Evolutionary conservation across 2,113 vertebrate genomes (phyloP), one percentile per base, ranked within the genome.

Genomic region (Hylia prasina): DNA sequence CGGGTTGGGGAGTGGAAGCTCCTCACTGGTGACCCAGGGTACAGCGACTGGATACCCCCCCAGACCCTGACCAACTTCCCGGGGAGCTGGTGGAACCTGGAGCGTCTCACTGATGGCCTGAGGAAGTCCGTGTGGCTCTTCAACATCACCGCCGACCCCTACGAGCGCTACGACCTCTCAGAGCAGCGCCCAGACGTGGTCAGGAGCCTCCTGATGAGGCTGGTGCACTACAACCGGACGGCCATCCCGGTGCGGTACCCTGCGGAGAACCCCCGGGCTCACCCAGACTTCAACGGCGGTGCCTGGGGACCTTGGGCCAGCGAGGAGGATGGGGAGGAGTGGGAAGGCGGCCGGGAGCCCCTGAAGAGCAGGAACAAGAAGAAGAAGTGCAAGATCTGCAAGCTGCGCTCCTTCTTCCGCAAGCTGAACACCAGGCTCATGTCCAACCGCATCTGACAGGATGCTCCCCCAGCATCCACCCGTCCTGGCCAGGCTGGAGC

Each of bases 221-320:
- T 99, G 87, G 99, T 97, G 11, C 97, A 98, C 96, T 99, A 99
- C 93, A 99, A 99, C 94, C 98, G 94, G 76, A 99, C 99, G 0
- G 99, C 99, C 10, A 99, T 99, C 73, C 99, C 99, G 0, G 99
- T 99, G 31, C 97, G 99, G 65, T 99, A 99, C 94, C 99, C 99
- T 0, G 98, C 98, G 0, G 99, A 99, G 96, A 99, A 99, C 81
- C 98, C 98, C 3, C 98, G 99, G n/a, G 99, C 99, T 63, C 98
- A 99, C 75, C 99, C 99, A 0, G 98, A 98, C 78, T 98, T 99
- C 78, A 99, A 99, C 2, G 99, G 99, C 0, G 99, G 99, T 0
- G 99, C 99, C 27, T 99, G 99, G 99, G 98, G 98, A 8, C 99
- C 99, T 10, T 99, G 99, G 99, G 98, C 98, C 27, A 98, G 97